A percentile compares a stretch with the other conserved stretches of the same genome.
These are phyloP conservation scores for Ochropleura leucogaster DNA, from an alignment of 2,888 invertebrate genomes.

Conservation along the genomic window DNA sequence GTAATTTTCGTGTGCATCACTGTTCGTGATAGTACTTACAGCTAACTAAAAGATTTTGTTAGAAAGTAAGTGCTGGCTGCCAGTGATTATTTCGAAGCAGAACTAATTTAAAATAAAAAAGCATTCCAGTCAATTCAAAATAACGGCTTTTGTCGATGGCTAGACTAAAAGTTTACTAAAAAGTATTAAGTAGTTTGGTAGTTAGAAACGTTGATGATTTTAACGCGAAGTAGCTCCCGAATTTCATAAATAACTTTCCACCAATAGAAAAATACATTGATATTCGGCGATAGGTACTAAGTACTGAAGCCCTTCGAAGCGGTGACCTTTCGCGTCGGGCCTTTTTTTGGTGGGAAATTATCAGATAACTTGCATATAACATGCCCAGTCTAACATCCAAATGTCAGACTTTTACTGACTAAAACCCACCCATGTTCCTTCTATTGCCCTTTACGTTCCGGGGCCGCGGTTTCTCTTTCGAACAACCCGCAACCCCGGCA, in stretches of 20 bases:
- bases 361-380: too few species aligned
- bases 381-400: too few species aligned
- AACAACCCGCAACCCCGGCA: too few species aligned
- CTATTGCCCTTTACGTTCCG: too few species aligned
- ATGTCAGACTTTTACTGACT: too few species aligned
- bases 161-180: conserved; percentile 25
- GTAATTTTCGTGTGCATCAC: too few species aligned
- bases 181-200: conserved; percentile 2
- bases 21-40: background rate
- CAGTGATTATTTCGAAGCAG: conserved; percentile 57
- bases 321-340: too few species aligned
- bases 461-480: too few species aligned
- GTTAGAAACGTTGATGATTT: background rate
- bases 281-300: background rate
- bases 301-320: too few species aligned
- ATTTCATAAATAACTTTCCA: background rate
- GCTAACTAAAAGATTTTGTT: conserved; percentile 19
- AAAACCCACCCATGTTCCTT: too few species aligned
- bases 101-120: conserved; percentile 78
- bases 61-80: conserved; percentile 62
- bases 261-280: background rate
- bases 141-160: conserved; percentile 75
- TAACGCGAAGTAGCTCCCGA: too few species aligned
- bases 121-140: conserved; percentile 71
- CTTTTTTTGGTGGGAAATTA: too few species aligned